Conservation (phyloP, 2,113 vertebrate species). For the Hemicordylus capensis region DNA sequence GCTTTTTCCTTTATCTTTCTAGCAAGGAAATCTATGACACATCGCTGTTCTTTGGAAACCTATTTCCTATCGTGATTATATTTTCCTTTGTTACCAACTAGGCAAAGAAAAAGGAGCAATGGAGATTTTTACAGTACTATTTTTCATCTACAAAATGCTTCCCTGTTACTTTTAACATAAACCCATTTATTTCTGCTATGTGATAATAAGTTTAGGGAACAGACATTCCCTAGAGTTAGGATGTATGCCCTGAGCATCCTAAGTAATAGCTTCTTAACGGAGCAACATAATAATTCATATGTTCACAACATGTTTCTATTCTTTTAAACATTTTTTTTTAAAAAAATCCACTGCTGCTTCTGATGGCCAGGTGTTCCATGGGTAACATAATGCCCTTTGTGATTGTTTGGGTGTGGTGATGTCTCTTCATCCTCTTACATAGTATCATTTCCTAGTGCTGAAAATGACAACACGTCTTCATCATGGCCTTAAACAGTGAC, state of each 20-base stretch:
- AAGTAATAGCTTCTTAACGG: background rate
- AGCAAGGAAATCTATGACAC: background rate
- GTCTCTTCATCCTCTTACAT: background rate
- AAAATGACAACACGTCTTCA: background rate
- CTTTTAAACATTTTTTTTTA: background rate
- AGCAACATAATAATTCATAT: background rate
- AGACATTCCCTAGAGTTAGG: background rate
- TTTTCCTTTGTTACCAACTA: background rate
- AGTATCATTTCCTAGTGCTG: background rate
- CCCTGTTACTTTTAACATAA: background rate
- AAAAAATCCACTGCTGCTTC: background rate
- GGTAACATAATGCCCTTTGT: background rate
- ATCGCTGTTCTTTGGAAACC: background rate
- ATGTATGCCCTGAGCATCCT: background rate
- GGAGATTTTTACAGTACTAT: background rate
- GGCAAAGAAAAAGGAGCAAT: background rate
- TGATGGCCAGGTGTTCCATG: background rate
- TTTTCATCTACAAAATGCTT: background rate
- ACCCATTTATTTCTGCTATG: background rate
- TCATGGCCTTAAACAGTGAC: background rate
- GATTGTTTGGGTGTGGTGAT: background rate
- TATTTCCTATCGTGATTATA: background rate
- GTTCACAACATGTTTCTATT: background rate
- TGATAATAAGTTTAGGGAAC: slow-evolving; percentile 11
- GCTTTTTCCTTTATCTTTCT: background rate